These are phyloP conservation scores for Chalcis sispes DNA, from an alignment of 2,888 invertebrate genomes.

Conservation along the genomic window DNA sequence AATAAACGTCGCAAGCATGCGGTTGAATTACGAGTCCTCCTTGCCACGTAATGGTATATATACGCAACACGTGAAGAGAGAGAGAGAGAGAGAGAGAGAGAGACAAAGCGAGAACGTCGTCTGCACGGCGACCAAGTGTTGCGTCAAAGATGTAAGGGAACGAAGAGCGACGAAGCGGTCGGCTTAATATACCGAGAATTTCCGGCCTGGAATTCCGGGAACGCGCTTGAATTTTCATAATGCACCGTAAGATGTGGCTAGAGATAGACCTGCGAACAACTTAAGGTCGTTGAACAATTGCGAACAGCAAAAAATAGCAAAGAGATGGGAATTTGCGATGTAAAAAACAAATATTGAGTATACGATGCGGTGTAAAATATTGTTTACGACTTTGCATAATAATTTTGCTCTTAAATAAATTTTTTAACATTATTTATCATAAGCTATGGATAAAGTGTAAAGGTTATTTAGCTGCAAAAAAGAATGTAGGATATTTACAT, in stretches of 20 bases:
- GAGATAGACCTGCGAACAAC: not conserved
- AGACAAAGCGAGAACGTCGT: not conserved
- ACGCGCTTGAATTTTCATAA: constrained; percentile 45
- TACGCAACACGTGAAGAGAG: not conserved
- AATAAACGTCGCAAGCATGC: constrained; percentile 34
- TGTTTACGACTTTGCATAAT: too few species aligned
- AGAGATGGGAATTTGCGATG: too few species aligned
- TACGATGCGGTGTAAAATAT: too few species aligned
- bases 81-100: not conserved
- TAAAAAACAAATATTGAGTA: too few species aligned
- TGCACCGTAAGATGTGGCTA: constrained; percentile 10
- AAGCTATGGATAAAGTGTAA: too few species aligned
- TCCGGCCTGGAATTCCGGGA: constrained; percentile 38
- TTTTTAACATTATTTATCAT: not conserved
- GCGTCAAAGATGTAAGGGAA: constrained; percentile 27
- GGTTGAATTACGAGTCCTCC: constrained; percentile 8
- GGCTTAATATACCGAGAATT: constrained; percentile 39
- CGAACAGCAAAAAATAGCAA: not conserved
- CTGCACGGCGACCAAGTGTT: constrained; percentile 31
- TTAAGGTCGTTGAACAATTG: constrained; percentile 19
- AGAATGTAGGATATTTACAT: too few species aligned
- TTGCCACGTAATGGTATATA: not conserved
- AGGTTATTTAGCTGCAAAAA: too few species aligned
- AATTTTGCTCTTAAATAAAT: not conserved
- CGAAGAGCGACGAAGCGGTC: not conserved